These are phyloP conservation scores for Hephaestus fuliginosus DNA, from an alignment of 2,797 vertebrate species.

Conservation along the genomic window DNA sequence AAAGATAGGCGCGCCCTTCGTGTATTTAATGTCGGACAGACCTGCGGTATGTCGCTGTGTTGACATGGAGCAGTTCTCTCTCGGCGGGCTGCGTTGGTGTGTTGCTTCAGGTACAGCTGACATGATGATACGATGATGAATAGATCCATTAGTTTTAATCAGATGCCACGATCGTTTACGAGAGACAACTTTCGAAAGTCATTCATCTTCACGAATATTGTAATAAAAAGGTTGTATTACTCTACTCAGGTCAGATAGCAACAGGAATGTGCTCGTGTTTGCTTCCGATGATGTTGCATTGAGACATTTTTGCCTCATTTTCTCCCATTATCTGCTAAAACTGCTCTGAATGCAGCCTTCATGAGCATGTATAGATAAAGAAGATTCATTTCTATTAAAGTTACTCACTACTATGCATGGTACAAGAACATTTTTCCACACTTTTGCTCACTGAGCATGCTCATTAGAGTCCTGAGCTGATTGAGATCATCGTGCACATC, in stretches of 20 bases:
- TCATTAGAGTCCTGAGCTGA: no score
- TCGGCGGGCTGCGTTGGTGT: neutral
- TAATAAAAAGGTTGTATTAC: no score
- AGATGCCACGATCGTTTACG: neutral
- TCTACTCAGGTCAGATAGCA: no score
- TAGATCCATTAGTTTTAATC: neutral
- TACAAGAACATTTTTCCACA: no score
- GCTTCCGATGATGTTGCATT: neutral
- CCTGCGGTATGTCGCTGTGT: neutral
- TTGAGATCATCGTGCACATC: no score
- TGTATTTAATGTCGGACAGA: neutral
- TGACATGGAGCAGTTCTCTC: neutral
- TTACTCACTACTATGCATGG: no score
- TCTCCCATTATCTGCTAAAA: neutral
- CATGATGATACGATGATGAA: neutral
- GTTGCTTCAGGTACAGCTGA: neutral
- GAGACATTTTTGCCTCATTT: no score
- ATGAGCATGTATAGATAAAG: neutral
- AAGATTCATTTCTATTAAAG: neutral
- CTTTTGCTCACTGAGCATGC: no score
- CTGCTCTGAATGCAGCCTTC: neutral
- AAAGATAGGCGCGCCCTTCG: conserved; percentile 14
- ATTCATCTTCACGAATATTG: no score
- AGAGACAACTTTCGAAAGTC: no score
- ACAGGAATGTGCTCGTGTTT: neutral